Percentiles rank a stretch among this genome's conserved stretches.
These are phyloP conservation scores for Crocallis elinguaria DNA, from an alignment of 2,888 invertebrate species.

Conservation along the genomic window DNA sequence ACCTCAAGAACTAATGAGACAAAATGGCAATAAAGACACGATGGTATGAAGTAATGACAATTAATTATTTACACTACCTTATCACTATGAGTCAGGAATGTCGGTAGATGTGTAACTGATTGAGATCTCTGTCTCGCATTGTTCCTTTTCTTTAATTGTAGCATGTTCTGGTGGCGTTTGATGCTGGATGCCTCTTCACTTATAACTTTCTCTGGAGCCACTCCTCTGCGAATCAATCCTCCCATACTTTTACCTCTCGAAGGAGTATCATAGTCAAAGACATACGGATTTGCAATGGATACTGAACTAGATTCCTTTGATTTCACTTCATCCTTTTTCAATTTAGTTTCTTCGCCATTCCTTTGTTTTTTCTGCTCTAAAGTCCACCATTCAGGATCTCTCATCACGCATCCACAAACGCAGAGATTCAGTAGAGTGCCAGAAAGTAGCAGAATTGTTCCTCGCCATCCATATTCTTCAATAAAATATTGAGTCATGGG, in stretches of 20 bases:
- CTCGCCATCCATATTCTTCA: constrained; percentile 93
- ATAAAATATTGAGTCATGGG: constrained; percentile 93
- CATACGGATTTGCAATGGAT: constrained; percentile 79
- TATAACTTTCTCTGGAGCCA: constrained; percentile 65
- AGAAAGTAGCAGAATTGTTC: constrained; percentile 91
- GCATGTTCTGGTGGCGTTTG: constrained; percentile 56
- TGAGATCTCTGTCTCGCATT: constrained; percentile 62
- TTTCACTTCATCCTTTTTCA: constrained; percentile 62
- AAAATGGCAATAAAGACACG: not conserved
- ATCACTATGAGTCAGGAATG: constrained; percentile 88
- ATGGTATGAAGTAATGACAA: constrained; percentile 8
- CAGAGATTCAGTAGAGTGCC: constrained; percentile 94
- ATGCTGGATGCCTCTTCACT: constrained; percentile 66
- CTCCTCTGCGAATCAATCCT: constrained; percentile 60
- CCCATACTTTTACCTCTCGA: constrained; percentile 68
- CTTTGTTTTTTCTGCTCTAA: constrained; percentile 85
- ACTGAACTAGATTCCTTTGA: constrained; percentile 78
- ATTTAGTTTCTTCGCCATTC: constrained; percentile 50
- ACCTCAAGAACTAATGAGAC: not conserved
- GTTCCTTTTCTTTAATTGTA: constrained; percentile 49
- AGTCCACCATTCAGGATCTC: constrained; percentile 94
- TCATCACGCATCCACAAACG: constrained; percentile 94
- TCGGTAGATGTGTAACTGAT: constrained; percentile 90
- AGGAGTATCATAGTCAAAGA: constrained; percentile 63
- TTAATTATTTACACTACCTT: constrained; percentile 73